A percentile compares a stretch with the other conserved stretches of the same genome.
Conservation (phyloP, 1,140 invertebrate species). For the Drosophila parvula region DNA sequence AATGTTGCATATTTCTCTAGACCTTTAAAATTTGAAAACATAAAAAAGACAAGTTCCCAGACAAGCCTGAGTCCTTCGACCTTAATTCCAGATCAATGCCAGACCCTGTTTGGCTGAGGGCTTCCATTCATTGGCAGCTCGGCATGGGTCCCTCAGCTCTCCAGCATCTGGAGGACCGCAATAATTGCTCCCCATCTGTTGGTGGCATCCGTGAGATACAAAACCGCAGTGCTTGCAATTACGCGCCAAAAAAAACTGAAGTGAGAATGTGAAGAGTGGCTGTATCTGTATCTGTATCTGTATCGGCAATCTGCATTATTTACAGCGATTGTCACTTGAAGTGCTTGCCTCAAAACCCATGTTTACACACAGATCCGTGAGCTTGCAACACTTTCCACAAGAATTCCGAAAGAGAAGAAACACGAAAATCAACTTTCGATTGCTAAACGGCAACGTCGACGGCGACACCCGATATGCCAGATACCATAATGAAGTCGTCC, state of each 20-base stretch:
- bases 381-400: slow-evolving; percentile 75
- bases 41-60: not conserved
- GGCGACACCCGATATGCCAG: slow-evolving; percentile 35
- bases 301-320: slow-evolving; percentile 45
- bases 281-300: slow-evolving; percentile 15
- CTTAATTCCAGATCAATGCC: not conserved
- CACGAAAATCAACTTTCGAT: slow-evolving; percentile 79
- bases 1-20: too few species aligned
- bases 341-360: slow-evolving; percentile 54
- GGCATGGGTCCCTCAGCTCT: slow-evolving; percentile 27
- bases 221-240: slow-evolving; percentile 59
- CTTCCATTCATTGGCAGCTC: slow-evolving; percentile 41
- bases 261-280: slow-evolving; percentile 54
- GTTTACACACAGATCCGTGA: slow-evolving; percentile 22
- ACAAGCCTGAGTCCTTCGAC: not conserved
- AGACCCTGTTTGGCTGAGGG: slow-evolving; percentile 23
- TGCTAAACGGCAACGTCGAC: slow-evolving; percentile 21
- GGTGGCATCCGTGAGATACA: slow-evolving; percentile 52
- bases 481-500: slow-evolving; percentile 59
- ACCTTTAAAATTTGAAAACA: not conserved
- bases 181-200: slow-evolving; percentile 46
- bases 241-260: slow-evolving; percentile 53
- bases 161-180: slow-evolving; percentile 20
- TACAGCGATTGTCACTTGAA: slow-evolving; percentile 71
- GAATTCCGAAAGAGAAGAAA: slow-evolving; percentile 62